These are phyloP conservation scores for Eleutherodactylus coqui DNA, from an alignment of 2,797 vertebrate genomes.

Conservation along the genomic window DNA sequence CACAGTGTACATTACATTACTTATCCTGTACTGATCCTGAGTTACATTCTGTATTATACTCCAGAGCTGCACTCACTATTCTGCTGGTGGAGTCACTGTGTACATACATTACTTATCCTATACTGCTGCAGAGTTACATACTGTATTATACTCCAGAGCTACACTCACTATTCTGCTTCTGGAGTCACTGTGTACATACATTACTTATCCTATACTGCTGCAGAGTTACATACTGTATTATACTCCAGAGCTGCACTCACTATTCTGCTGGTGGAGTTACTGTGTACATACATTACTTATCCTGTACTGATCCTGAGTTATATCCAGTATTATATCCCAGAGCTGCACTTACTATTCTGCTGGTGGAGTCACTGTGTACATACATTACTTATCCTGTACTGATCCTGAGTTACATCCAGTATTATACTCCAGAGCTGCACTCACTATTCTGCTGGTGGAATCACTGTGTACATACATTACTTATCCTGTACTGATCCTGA, in stretches of 20 bases:
- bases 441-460: too few species aligned
- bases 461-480: background rate
- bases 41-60: background rate
- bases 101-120: too few species aligned
- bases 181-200: background rate
- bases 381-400: too few species aligned
- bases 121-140: too few species aligned
- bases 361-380: background rate
- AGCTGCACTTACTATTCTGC: background rate
- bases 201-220: too few species aligned
- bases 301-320: too few species aligned
- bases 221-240: slow-evolving; percentile 3
- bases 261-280: too few species aligned
- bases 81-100: background rate
- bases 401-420: too few species aligned
- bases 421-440: too few species aligned
- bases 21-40: too few species aligned
- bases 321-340: background rate
- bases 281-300: background rate
- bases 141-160: background rate
- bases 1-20: too few species aligned
- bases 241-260: background rate
- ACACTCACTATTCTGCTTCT: background rate
- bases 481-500: too few species aligned
- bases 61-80: background rate